Evolutionary conservation across 2,888 invertebrate species (phyloP).

Genomic region (Gnatocerus cornutus): DNA sequence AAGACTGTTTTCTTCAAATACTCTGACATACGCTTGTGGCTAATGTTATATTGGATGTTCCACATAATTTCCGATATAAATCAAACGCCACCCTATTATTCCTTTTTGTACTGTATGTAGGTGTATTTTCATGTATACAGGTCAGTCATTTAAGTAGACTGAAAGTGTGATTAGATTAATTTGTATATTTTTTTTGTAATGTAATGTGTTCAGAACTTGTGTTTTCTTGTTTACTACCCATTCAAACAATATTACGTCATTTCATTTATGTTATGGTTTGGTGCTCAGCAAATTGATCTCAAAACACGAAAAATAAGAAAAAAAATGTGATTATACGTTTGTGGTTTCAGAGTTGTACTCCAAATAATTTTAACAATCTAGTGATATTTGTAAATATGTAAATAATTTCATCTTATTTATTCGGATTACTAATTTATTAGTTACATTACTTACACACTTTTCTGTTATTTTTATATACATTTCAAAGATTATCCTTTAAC

Average conservation of each 20-base stretch:
- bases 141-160: constrained; percentile 45
- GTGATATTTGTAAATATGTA: constrained; percentile 44
- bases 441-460: constrained; percentile 19
- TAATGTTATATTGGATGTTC: constrained; percentile 39
- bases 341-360: constrained; percentile 34
- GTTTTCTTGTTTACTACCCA: constrained; percentile 17
- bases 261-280: constrained; percentile 33
- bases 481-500: background rate
- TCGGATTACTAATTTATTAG: constrained; percentile 33
- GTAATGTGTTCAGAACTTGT: constrained; percentile 30
- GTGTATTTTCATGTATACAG: constrained; percentile 44
- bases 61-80: constrained; percentile 32
- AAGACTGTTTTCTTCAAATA: constrained; percentile 49
- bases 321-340: constrained; percentile 31
- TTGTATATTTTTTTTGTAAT: constrained; percentile 20
- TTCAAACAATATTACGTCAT: constrained; percentile 15
- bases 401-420: constrained; percentile 40
- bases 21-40: constrained; percentile 48
- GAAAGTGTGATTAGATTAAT: constrained; percentile 39
- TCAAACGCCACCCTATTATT: constrained; percentile 41
- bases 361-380: constrained; percentile 33
- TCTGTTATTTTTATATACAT: constrained; percentile 30
- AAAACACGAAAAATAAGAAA: constrained; percentile 22
- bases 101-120: constrained; percentile 43
- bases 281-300: constrained; percentile 50